Evolutionary conservation across 2,797 vertebrate genomes (phyloP).

Genomic region (Phataginus tricuspis): DNA sequence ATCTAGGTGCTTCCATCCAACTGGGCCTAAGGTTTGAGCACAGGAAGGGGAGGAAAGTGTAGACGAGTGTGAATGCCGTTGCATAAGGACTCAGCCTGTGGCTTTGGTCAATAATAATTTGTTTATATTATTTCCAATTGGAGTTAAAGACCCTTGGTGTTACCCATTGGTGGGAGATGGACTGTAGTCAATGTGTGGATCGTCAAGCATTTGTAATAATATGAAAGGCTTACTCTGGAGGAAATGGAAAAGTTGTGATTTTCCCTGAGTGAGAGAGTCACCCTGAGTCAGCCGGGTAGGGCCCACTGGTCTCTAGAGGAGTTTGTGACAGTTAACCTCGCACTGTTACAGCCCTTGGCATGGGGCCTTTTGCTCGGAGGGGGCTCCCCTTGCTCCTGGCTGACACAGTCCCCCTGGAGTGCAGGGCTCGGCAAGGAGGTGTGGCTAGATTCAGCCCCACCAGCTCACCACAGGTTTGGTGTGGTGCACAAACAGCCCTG

Average conservation of each 20-base stretch:
- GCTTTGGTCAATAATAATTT: neutral
- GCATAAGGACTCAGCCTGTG: neutral
- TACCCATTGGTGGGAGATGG: neutral
- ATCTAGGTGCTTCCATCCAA: neutral
- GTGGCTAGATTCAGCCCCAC: neutral
- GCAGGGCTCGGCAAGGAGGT: neutral
- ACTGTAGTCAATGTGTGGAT: neutral
- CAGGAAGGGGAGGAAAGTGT: neutral
- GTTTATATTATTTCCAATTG: neutral
- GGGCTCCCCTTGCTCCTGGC: neutral
- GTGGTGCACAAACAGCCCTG: neutral
- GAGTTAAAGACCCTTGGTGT: neutral
- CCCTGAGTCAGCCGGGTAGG: neutral
- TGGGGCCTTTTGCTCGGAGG: neutral
- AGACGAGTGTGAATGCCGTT: neutral
- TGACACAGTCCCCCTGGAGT: neutral
- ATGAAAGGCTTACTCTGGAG: neutral
- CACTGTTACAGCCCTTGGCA: neutral
- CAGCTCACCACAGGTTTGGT: neutral
- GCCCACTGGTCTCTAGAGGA: neutral
- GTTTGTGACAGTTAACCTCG: neutral
- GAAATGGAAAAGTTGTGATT: neutral
- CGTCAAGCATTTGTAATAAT: neutral
- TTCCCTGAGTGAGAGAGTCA: neutral
- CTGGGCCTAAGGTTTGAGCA: neutral